Conservation (phyloP, 2,888 invertebrate genomes). For the Harpalus rufipes region DNA sequence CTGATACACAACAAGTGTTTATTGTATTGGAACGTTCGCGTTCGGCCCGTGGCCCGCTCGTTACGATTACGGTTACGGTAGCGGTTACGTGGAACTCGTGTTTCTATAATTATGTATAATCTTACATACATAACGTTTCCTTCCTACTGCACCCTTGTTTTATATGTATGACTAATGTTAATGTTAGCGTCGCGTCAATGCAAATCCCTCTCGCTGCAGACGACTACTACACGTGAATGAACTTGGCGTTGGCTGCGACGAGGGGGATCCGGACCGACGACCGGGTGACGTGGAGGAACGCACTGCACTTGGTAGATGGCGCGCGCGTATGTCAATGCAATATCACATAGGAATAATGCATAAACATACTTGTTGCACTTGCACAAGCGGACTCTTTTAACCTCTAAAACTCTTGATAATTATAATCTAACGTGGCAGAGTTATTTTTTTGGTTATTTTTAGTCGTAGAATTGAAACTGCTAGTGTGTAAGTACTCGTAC, state of each 20-base stretch:
- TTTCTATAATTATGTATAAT: constrained; percentile 54
- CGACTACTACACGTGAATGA: background rate
- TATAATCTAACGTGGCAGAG: constrained; percentile 71
- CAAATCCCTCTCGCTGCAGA: constrained; percentile 3
- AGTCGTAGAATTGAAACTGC: constrained; percentile 69
- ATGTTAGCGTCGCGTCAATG: background rate
- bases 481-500: constrained; percentile 69
- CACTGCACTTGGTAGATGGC: constrained; percentile 15
- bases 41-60: constrained; percentile 22
- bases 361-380: constrained; percentile 36
- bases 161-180: background rate
- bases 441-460: constrained; percentile 68
- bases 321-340: constrained; percentile 9
- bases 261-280: background rate
- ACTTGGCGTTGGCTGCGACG: background rate
- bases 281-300: constrained; percentile 22
- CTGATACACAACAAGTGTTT: constrained; percentile 66
- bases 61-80: constrained; percentile 52
- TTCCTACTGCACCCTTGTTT: constrained; percentile 1
- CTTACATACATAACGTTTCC: constrained; percentile 39
- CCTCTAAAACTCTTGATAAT: constrained; percentile 70
- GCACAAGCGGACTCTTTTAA: constrained; percentile 65
- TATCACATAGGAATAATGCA: constrained; percentile 5
- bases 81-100: constrained; percentile 66
- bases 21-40: constrained; percentile 54